Conservation (phyloP, 2,888 invertebrate genomes). For the Xylocampa areola region DNA sequence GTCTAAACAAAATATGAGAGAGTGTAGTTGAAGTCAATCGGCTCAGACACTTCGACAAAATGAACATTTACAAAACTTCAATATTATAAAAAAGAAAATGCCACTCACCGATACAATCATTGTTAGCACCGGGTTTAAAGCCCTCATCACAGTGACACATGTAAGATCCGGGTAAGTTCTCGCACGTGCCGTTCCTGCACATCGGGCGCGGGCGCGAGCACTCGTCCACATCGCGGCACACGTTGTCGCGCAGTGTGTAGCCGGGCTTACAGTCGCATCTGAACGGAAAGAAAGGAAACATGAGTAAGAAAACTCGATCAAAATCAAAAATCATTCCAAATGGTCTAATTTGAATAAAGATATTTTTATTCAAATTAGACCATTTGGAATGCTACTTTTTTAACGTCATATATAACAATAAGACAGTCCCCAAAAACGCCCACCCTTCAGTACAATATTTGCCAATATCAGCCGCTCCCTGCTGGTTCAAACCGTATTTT, state of each 20-base stretch:
- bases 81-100: background rate
- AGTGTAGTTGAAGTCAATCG: no score
- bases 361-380: no score
- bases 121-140: conserved; percentile 93
- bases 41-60: no score
- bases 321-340: no score
- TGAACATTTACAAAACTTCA: background rate
- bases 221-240: conserved; percentile 93
- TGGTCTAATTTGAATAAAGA: no score
- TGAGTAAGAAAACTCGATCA: conserved; percentile 2
- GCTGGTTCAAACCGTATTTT: no score
- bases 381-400: no score
- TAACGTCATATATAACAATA: no score
- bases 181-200: conserved; percentile 94
- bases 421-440: no score
- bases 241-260: conserved; percentile 90
- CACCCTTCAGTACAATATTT: no score
- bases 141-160: conserved; percentile 93
- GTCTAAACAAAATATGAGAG: no score
- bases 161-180: conserved; percentile 92
- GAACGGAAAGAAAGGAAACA: conserved; percentile 5
- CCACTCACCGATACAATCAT: conserved; percentile 93
- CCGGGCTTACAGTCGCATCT: conserved; percentile 93
- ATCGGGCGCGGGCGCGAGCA: conserved; percentile 92
- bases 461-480: no score